A percentile compares a stretch with the other conserved stretches of the same genome.
phyloP scores from a whole-genome alignment of 2,113 vertebrate genomes.

The Brevimyrus niger region DNA sequence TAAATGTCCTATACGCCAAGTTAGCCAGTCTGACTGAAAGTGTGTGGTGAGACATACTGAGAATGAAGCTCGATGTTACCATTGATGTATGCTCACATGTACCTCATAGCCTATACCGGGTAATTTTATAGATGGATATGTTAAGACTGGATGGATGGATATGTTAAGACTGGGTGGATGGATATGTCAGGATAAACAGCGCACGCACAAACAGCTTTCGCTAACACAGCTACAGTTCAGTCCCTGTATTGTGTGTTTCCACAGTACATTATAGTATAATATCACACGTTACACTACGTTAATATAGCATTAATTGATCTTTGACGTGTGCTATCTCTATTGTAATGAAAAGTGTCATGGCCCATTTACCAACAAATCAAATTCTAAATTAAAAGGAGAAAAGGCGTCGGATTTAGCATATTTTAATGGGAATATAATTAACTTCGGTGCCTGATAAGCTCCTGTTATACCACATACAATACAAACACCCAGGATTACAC shows the following conservation, averaged over 20 bases:
- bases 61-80: not conserved
- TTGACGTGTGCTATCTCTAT: not conserved
- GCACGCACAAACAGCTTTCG: not conserved
- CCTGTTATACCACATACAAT: not conserved
- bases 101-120: not conserved
- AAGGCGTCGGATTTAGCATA: not conserved
- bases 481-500: not conserved
- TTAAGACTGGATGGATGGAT: not conserved
- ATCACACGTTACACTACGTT: not conserved
- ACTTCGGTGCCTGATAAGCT: not conserved
- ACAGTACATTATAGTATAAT: not conserved
- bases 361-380: not conserved
- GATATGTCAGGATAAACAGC: not conserved
- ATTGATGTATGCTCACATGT: not conserved
- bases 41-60: not conserved
- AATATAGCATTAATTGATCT: not conserved
- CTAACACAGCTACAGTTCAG: not conserved
- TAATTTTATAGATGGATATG: not conserved
- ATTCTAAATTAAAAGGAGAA: not conserved
- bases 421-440: not conserved
- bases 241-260: not conserved
- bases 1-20: not conserved
- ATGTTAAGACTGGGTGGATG: not conserved
- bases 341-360: not conserved
- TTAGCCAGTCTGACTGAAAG: not conserved